Base-by-base conservation (phyloP, 2,888 invertebrate species). In the Watsonalla cultraria region DNA sequence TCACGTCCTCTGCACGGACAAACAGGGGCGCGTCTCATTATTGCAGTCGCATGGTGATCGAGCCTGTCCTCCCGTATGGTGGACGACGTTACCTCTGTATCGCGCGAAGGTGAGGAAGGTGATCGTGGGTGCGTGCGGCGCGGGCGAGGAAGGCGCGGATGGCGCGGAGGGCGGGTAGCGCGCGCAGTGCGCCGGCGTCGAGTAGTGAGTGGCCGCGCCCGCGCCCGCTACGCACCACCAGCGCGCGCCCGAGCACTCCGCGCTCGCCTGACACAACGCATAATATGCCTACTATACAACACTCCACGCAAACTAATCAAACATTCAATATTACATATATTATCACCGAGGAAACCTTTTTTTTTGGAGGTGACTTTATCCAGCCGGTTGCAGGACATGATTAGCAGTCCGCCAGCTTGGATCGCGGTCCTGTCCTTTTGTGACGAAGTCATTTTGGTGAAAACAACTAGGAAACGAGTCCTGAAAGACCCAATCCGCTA, bases 161-260 rank as follows among this genome's bases (percentile, higher is more conserved):
- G 53, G 13, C 8, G 66, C 54, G 7, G 74, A 66, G 48, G 78
- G 74, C 4, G 95, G 95, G 80, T 94, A 95, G 48, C 92, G 92
- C 53, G 86, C 84, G 68, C 93, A 93, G 67, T 94, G 75, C 46
- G 89, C 83, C 2, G 96, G 95, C 64, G 95, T 94, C 0, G 95
- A 94, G 80, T 97, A 97, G 80, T 94, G 94, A 37, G 90, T 84
- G 37, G 84, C 84, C 5, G 90, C 78, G 5, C 86, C 83, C 8
- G 94, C 86, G 6, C 87, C 82, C 6, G 96, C 79, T 47, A 83
- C 72, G 65, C 94, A 94, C 60, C 90, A 86, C 95, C 95, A 96
- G 1, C 87, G 84, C 51, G 93, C 92, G 59, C 93, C 92, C 0
- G 70, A 58, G 46, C 89, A 88, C 52, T 92, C 92, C 0, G 66